Evolutionary conservation across 2,888 invertebrate genomes (phyloP), one percentile per base, ranked within the genome.

Genomic region (Micoletzkya japonica): DNA sequence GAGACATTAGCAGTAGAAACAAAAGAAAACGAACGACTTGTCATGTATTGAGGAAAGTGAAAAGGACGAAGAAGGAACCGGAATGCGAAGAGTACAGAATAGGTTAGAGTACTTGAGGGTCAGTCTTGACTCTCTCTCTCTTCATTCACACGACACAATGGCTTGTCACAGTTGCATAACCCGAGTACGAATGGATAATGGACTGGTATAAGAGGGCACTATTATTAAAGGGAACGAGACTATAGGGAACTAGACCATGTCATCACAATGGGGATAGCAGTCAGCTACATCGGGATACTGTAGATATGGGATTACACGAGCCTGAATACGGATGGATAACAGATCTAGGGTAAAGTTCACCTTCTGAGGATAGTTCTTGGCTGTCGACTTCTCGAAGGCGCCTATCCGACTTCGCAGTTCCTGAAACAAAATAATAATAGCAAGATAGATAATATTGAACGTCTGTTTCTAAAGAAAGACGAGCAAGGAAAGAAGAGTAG

Each of bases 241-340:
- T 44, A 17, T n/a, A n/a, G n/a, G n/a, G n/a, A n/a, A n/a, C 39
- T 68, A 68, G 57, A 68, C 68, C 57, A 68, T 54, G 54, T 74
- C 72, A 37, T 82, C 81, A 60, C 82, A 82, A 26, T 73, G 63
- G 10, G 82, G 82, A 59, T 70, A 82, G 60, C 82, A 82, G 1
- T 72, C 59, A 17, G 77, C 82, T 32, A 81, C 73, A 58, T 81
- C 82, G 1, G 78, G 76, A 30, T 72, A 66, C 6, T 63, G 28
- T 0, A 80, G 73, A 57, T 78, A 67, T 1, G 79, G 77, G 10
- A 78, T 70, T 28, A 75, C 75, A 17, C 80, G 72, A 34, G 70
- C 80, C 49, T 72, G 71, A 39, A 44, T 44, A 20, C 20, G 60
- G 44, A 17, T 60, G 39, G n/a, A 10, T 7, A 6, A 64, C 10